These are phyloP conservation scores for Craseonycteris thonglongyai DNA, from an alignment of 2,113 vertebrate species.

Conservation along the genomic window DNA sequence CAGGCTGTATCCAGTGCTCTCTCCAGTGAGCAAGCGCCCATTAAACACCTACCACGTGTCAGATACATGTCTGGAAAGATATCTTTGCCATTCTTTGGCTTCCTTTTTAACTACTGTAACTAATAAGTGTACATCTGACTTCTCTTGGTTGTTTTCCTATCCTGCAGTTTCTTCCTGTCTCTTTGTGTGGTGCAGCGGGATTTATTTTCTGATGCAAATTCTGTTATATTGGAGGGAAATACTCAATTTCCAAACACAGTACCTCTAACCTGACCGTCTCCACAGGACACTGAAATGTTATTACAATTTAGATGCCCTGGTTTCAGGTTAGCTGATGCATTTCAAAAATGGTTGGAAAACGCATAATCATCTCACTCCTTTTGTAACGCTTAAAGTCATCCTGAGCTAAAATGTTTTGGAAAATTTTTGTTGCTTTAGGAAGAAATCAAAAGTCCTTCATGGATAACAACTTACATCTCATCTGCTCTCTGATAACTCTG, in stretches of 20 bases:
- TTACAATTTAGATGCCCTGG: background rate
- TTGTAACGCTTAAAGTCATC: background rate
- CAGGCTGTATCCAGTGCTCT: background rate
- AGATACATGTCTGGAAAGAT: background rate
- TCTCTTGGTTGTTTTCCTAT: background rate
- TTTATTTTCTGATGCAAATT: constrained; percentile 6
- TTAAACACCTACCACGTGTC: constrained; percentile 15
- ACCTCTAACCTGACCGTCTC: background rate
- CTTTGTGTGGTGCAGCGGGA: background rate
- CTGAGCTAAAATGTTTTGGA: background rate
- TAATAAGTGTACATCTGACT: background rate
- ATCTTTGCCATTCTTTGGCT: background rate
- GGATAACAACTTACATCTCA: background rate
- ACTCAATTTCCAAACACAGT: background rate
- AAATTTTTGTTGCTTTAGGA: background rate
- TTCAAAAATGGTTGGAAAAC: background rate
- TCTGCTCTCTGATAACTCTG: background rate
- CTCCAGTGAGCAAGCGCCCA: background rate
- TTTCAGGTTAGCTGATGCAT: background rate
- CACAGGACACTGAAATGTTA: background rate
- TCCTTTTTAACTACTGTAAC: background rate
- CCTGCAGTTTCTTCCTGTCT: background rate
- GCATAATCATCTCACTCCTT: background rate
- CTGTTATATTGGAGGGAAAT: background rate
- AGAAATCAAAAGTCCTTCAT: background rate